Conservation (phyloP, 1,140 invertebrate genomes). For the Bicyclus anynana region DNA sequence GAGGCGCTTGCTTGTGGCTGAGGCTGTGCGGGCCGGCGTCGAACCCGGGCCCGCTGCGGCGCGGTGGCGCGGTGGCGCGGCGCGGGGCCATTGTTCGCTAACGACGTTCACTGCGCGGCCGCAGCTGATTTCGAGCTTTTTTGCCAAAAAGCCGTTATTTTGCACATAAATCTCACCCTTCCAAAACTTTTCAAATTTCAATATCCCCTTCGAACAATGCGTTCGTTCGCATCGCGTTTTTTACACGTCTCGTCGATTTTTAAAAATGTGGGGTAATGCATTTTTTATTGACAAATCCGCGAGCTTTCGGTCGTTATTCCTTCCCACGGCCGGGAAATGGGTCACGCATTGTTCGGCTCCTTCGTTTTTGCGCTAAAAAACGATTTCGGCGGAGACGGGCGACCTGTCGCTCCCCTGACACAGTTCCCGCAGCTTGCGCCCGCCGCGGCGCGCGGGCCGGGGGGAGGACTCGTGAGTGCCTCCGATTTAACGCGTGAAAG, state of each 20-base stretch:
- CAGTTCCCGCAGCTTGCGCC: constrained; percentile 66
- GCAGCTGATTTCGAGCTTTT: constrained; percentile 68
- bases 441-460: constrained; percentile 2
- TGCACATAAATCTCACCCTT: constrained; percentile 74
- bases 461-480: constrained; percentile 36
- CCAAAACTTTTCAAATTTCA: constrained; percentile 67
- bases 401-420: constrained; percentile 58
- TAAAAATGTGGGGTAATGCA: constrained; percentile 74
- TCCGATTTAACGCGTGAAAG: constrained; percentile 73
- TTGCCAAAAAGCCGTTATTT: constrained; percentile 71
- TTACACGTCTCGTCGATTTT: constrained; percentile 53
- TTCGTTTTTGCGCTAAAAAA: constrained; percentile 71
- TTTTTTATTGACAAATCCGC: constrained; percentile 66
- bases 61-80: constrained; percentile 14
- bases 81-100: constrained; percentile 9
- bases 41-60: neutral
- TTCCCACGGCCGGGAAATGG: constrained; percentile 74
- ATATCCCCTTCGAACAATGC: constrained; percentile 65
- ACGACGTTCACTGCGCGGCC: constrained; percentile 1
- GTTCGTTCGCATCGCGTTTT: constrained; percentile 52
- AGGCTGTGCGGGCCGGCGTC: neutral
- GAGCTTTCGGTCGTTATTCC: constrained; percentile 65
- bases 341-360: constrained; percentile 64
- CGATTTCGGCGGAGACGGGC: constrained; percentile 57
- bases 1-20: too few species aligned